Conservation (phyloP, 2,113 vertebrate genomes). For the Strigops habroptila region DNA sequence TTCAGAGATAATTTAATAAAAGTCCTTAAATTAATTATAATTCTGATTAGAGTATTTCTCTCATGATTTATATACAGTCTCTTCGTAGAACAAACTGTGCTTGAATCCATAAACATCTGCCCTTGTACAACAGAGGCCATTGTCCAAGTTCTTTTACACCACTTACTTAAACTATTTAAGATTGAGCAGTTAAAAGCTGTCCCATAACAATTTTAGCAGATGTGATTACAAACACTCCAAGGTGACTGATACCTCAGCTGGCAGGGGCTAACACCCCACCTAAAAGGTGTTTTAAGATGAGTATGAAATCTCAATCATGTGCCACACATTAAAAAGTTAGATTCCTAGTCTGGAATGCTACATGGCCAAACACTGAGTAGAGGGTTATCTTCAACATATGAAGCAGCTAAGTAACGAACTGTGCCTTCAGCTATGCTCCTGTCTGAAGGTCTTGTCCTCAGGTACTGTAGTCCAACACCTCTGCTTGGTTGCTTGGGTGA, state of each 20-base stretch:
- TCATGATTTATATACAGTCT: not conserved
- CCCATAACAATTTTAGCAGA: not conserved
- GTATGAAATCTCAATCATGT: not conserved
- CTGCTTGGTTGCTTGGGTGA: not conserved
- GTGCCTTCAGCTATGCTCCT: not conserved
- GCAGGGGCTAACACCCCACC: not conserved
- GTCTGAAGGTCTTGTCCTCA: not conserved
- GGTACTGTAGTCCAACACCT: rapidly evolving
- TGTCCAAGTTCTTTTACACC: not conserved
- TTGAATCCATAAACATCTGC: not conserved
- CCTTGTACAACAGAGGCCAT: not conserved
- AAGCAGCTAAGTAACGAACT: not conserved
- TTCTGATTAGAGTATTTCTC: not conserved
- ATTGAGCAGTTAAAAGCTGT: not conserved
- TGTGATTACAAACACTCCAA: too few relatives aligned
- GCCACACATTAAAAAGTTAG: not conserved
- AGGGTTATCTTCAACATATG: not conserved
- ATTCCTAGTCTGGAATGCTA: not conserved
- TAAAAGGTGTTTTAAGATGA: not conserved
- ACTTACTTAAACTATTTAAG: not conserved
- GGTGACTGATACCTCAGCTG: not conserved
- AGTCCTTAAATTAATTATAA: not conserved
- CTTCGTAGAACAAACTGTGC: not conserved
- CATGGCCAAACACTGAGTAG: not conserved
- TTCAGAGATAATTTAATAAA: not conserved